These are phyloP conservation scores for Ochlodes sylvanus DNA, from an alignment of 2,888 invertebrate genomes.

Conservation along the genomic window DNA sequence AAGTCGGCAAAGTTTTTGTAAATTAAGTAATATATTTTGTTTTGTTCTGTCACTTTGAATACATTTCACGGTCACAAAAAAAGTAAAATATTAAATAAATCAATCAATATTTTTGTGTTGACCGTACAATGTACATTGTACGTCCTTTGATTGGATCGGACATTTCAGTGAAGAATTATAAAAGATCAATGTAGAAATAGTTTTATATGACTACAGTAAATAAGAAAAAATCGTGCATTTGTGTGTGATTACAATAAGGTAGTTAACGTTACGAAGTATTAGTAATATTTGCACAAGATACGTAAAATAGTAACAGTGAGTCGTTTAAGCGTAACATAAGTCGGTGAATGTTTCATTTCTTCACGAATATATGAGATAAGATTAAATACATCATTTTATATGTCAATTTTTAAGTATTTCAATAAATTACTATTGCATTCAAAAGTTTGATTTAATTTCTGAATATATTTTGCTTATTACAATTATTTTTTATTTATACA, in stretches of 20 bases:
- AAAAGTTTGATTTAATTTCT: constrained; percentile 49
- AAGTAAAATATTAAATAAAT: neutral
- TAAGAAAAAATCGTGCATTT: neutral
- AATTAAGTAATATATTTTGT: neutral
- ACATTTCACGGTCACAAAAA: neutral
- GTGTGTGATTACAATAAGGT: constrained; percentile 16
- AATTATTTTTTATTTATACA: neutral
- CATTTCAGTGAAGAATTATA: neutral
- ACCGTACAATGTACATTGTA: too few species aligned
- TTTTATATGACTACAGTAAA: neutral
- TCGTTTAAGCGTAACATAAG: constrained; percentile 32
- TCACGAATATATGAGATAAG: constrained; percentile 41
- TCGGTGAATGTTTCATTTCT: constrained; percentile 30
- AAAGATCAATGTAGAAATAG: neutral
- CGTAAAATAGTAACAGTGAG: constrained; percentile 41
- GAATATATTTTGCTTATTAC: neutral
- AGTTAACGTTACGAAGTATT: constrained; percentile 19
- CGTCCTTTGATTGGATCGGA: too few species aligned
- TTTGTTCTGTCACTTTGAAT: neutral
- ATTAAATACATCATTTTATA: constrained; percentile 56
- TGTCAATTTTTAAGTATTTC: constrained; percentile 55
- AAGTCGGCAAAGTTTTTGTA: neutral
- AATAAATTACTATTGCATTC: constrained; percentile 53
- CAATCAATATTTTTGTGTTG: neutral
- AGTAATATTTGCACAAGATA: constrained; percentile 41